These are phyloP conservation scores for Poecilia wingei DNA, from an alignment of 2,797 vertebrate species.

Conservation along the genomic window DNA sequence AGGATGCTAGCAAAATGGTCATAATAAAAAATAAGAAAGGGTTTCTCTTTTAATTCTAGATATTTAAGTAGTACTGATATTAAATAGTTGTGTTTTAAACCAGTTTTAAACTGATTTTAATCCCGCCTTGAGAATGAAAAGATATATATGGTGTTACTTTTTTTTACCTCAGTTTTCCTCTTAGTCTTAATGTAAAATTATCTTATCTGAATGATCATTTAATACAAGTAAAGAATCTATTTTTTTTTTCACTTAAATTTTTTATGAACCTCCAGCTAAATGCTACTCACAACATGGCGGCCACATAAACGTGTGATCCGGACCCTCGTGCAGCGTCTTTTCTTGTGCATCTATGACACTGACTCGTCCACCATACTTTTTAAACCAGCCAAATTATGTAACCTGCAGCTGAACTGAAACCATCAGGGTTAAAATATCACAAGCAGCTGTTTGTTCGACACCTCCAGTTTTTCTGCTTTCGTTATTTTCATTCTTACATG, in stretches of 20 bases:
- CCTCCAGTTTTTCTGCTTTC: background rate
- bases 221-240: background rate
- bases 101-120: too few relatives aligned
- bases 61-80: background rate
- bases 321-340: background rate
- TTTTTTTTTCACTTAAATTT: too few relatives aligned
- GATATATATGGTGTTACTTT: background rate
- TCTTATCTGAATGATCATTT: background rate
- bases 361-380: background rate
- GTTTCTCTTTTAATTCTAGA: background rate
- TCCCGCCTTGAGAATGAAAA: background rate
- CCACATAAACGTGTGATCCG: background rate
- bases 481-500: background rate
- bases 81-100: background rate
- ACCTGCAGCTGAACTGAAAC: slow-evolving; percentile 9
- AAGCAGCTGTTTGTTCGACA: fast-evolving
- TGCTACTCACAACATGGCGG: background rate
- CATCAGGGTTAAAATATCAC: background rate
- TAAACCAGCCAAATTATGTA: slow-evolving; percentile 22
- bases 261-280: background rate
- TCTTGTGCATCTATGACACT: background rate
- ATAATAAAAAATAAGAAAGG: background rate
- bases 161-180: background rate
- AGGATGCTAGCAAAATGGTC: background rate
- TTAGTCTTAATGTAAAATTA: background rate